phyloP scores from a whole-genome alignment of 2,113 vertebrate species.

The Astur gentilis region DNA sequence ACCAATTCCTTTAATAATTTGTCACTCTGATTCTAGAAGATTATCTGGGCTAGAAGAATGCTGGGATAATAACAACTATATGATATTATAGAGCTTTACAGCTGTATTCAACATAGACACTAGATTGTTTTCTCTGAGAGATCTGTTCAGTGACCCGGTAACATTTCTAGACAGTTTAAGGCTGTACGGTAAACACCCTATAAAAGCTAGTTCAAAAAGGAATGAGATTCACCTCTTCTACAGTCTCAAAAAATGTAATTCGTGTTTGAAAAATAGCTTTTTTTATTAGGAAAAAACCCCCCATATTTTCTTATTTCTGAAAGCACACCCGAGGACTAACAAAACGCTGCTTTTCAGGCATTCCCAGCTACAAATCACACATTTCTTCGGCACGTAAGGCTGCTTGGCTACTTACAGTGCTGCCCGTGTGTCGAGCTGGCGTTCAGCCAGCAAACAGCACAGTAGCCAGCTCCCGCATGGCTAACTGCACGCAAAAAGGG shows the following conservation, averaged over 20 bases:
- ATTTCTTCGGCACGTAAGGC: neutral
- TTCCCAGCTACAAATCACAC: neutral
- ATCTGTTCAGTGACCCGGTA: neutral
- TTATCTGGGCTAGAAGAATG: neutral
- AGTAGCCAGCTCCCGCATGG: neutral
- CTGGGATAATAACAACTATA: neutral
- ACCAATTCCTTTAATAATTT: neutral
- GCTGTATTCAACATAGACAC: neutral
- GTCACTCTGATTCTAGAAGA: neutral
- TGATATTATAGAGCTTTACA: neutral
- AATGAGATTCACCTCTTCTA: neutral
- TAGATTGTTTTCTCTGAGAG: neutral
- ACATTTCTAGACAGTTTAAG: neutral
- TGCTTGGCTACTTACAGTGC: neutral
- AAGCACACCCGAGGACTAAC: neutral
- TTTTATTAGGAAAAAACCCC: rapidly evolving
- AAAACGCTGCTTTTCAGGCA: neutral
- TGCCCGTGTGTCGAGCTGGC: neutral
- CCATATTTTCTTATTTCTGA: neutral
- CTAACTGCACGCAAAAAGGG: neutral
- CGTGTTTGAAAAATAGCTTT: neutral
- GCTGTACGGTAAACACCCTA: neutral
- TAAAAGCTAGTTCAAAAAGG: neutral
- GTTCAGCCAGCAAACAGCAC: neutral
- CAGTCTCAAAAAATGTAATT: neutral